Evolutionary conservation across 2,113 vertebrate genomes (phyloP).

Genomic region (Psilopogon haemacephalus): DNA sequence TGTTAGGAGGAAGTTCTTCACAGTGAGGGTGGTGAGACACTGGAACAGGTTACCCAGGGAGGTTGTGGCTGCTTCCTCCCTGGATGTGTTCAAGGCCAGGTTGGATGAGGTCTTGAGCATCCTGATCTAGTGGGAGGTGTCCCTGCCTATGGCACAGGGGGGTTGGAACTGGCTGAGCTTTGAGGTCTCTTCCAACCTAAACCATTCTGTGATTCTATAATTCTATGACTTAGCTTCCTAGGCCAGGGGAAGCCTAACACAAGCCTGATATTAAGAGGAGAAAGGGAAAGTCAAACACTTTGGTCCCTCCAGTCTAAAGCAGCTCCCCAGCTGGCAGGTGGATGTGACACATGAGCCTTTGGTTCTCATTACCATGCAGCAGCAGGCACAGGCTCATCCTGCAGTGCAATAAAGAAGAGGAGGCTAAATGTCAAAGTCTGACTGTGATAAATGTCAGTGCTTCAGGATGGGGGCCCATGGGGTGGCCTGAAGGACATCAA

Average conservation of each 20-base stretch:
- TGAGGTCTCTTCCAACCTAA: too few relatives aligned
- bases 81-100: too few relatives aligned
- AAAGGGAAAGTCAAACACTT: not conserved
- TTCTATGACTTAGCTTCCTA: not conserved
- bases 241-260: too few relatives aligned
- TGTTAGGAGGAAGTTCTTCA: too few relatives aligned
- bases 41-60: too few relatives aligned
- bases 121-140: too few relatives aligned
- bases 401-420: not conserved
- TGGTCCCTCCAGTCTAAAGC: not conserved
- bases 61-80: too few relatives aligned
- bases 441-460: not conserved
- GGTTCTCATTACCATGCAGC: not conserved
- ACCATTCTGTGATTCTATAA: too few relatives aligned
- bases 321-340: not conserved
- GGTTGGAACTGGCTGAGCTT: too few relatives aligned
- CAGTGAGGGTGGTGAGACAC: too few relatives aligned
- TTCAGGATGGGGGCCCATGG: not conserved
- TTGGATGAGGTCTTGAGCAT: too few relatives aligned
- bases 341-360: not conserved
- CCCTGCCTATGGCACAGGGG: too few relatives aligned
- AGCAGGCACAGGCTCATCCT: not conserved
- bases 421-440: not conserved
- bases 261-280: not conserved
- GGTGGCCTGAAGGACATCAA: not conserved